phyloP scores from a whole-genome alignment of 92 coral and sea anemone species.

The Parazoanthus atlanticus region DNA sequence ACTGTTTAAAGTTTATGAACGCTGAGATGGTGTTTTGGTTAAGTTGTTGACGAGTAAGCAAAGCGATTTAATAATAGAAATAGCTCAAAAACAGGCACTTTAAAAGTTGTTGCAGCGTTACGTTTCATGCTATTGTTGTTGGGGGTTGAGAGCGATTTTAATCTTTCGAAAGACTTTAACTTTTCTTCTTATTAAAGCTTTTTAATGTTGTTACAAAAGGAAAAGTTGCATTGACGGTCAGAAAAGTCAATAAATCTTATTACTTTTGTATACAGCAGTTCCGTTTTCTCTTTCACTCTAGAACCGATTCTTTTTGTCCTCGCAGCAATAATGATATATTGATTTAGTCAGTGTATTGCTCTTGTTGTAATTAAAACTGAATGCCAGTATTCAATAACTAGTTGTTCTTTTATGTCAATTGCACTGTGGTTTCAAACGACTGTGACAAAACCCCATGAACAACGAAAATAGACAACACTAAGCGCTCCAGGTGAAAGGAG shows the following conservation, averaged over 20 bases:
- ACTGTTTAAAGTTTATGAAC: not conserved
- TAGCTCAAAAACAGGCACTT: not conserved
- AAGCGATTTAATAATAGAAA: conserved; percentile 7
- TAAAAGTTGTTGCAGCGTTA: not conserved
- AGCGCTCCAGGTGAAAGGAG: conserved; percentile 39
- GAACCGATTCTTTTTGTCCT: conserved; percentile 18
- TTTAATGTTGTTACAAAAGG: conserved; percentile 20
- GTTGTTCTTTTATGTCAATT: conserved; percentile 7
- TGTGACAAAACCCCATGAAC: not conserved
- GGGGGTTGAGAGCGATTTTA: not conserved
- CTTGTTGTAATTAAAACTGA: conserved; percentile 13
- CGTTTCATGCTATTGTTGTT: not conserved
- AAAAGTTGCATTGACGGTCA: not conserved
- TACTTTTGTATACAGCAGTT: conserved; percentile 29
- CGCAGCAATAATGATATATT: conserved; percentile 39
- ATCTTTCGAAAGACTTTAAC: not conserved
- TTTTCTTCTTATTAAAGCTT: conserved; percentile 8
- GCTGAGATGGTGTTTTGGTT: not conserved
- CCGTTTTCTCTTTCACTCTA: conserved; percentile 8
- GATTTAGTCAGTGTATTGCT: conserved; percentile 28
- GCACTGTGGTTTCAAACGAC: conserved; percentile 12
- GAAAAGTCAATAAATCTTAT: conserved; percentile 37
- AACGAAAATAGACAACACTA: not conserved
- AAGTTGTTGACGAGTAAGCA: conserved; percentile 16
- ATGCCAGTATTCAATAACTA: conserved; percentile 32